phyloP scores from a whole-genome alignment of 2,113 vertebrate genomes.

The Myotis lucifugus region DNA sequence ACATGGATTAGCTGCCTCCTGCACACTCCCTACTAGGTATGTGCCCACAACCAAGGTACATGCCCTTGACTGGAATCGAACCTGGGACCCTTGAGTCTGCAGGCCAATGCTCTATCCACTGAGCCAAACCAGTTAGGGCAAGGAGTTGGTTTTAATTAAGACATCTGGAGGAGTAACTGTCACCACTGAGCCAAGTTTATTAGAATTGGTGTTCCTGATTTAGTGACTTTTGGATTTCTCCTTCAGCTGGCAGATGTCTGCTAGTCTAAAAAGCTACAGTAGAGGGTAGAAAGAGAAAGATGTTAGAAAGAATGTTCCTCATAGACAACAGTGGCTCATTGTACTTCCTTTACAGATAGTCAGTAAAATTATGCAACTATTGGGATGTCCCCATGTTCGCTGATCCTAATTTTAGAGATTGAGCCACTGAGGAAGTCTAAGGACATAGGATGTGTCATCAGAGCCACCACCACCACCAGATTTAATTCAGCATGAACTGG shows the following conservation, averaged over 20 bases:
- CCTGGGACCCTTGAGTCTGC: too few species aligned
- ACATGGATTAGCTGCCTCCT: too few species aligned
- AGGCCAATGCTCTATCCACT: too few species aligned
- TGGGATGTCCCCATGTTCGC: not conserved
- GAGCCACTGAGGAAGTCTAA: slow-evolving; percentile 3
- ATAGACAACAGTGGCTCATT: not conserved
- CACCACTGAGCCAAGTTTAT: not conserved
- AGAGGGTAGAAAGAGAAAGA: not conserved
- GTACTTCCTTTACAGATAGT: not conserved
- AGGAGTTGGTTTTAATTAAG: not conserved
- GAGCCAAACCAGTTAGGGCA: too few species aligned
- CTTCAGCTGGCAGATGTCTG: not conserved
- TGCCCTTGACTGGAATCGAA: too few species aligned
- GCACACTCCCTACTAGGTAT: too few species aligned
- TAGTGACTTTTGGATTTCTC: not conserved
- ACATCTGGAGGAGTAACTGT: not conserved
- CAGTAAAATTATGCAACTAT: not conserved
- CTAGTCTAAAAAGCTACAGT: not conserved
- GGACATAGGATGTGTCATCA: not conserved
- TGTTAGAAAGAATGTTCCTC: not conserved
- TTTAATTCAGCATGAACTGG: not conserved
- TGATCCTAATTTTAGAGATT: not conserved
- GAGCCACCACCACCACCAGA: not conserved
- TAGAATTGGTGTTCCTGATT: not conserved
- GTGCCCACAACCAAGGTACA: too few species aligned